Evolutionary conservation across 2,113 vertebrate species (phyloP), one percentile per base, ranked within the genome.

Genomic region (Tautogolabrus adspersus): DNA sequence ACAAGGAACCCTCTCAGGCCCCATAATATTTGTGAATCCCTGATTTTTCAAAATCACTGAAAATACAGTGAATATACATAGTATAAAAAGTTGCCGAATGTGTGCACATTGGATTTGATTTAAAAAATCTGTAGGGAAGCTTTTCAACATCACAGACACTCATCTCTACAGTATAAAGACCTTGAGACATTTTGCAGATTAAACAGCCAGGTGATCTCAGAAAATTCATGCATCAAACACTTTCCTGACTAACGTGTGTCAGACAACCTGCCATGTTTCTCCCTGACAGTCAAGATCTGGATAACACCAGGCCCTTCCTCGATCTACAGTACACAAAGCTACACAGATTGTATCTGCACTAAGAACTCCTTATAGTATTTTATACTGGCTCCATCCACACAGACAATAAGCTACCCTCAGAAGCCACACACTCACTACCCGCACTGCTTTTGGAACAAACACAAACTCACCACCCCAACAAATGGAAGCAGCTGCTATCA

Each of bases 401-500:
- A 65, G 74, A 79, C 71, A 65, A 79, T 47, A 79, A 72, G 62
- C 73, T 37, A 56, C 66, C 79, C 77, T 40, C 81, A 86, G 62
- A 62, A 69, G 70, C 61, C 52, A 15, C 42, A 81, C 55, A 63
- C 55, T 64, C 78, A 5, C 64, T 66, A 38, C 75, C 70, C 42
- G 21, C 77, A 79, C 72, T 10, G 54, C 73, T 67, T 52, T n/a
- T 37, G 63, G 67, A 83, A 77, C 74, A 80, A 86, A 90, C 83
- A 85, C 66, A 81, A 85, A 84, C 84, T 90, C 75, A 72, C 78
- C 85, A 79, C 83, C 69, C 75, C 54, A 83, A 42, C 87, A 87
- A 87, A 89, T 82, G 82, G 83, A 88, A 83, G 87, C 86, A 91
- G 82, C 90, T 92, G 90, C 75, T 86, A 90, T 83, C 77, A 66